Base-by-base conservation (phyloP, 2,888 invertebrate species). In the Dryococelus australis region DNA sequence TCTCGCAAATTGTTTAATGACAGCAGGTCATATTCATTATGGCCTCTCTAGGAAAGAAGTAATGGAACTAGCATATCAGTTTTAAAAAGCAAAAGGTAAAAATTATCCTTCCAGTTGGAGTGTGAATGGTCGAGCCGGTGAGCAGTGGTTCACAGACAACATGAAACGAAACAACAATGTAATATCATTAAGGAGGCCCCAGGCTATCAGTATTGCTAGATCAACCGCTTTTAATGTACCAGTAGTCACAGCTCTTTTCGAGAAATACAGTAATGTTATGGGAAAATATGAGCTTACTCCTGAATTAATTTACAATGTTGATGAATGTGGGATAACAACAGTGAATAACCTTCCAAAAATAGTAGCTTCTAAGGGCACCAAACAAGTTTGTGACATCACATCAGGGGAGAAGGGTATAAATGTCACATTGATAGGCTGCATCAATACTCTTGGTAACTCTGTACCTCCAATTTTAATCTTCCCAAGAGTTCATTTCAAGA, bases 381-480 rank as follows among this genome's bases (percentile, higher is more conserved):
- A 24, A 79, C n/a, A 79, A 24, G 79, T 79, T 79, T 0, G 79
- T 79, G 79, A 24, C 27, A 27, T 1, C 27, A 79, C 79, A n/a
- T 3, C n/a, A 26, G 79, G 79, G n/a, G 79, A 79, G 4, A 79
- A 0, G 20, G 79, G 79, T 79, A 79, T 0, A 5, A 3, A 79
- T 79, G 79, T 79, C 79, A 79, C 5, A 27, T 79, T 79, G 27
- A 12, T 8, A 79, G 79, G n/a, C 4, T 20, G 79, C 20, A 79
- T 79, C 79, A 79, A 79, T 79, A 24, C 79, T 20, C 9, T 79
- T 79, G 79, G 79, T 8, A 79, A 79, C 79, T 24, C 79, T 12
- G n/a, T 79, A 24, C n/a, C 79, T 8, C 79, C 79, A 79, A 24
- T 79, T 79, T 87, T 87, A 79, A 24, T 24, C 10, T 79, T 79